Conservation (phyloP, 2,888 invertebrate species). For the Lasioglossum lativentre region DNA sequence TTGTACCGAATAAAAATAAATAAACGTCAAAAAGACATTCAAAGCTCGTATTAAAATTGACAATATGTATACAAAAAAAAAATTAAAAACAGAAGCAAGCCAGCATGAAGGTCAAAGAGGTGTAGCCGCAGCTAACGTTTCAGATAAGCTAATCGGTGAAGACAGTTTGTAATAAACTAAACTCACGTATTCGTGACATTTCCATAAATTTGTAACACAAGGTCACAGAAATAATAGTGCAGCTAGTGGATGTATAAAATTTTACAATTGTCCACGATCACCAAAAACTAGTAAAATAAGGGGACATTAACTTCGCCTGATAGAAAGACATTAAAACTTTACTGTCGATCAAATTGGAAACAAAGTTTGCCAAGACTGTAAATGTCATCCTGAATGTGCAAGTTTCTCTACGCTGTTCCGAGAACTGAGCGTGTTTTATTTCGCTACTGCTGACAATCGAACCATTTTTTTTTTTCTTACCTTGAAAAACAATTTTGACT, state of each 20-base stretch:
- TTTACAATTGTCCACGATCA: not conserved
- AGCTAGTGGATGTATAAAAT: not conserved
- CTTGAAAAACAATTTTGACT: too few relatives aligned
- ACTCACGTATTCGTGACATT: not conserved
- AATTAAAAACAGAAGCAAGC: not conserved
- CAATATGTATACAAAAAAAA: not conserved
- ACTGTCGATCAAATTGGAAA: not conserved
- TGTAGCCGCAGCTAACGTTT: not conserved
- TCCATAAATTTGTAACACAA: not conserved
- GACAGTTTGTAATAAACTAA: not conserved
- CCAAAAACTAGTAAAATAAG: not conserved
- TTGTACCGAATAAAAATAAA: not conserved
- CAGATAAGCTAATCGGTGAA: not conserved
- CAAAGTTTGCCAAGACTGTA: not conserved
- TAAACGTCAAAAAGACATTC: not conserved
- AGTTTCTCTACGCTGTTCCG: too few relatives aligned
- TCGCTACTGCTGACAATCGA: too few relatives aligned
- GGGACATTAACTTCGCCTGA: not conserved
- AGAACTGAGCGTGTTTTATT: too few relatives aligned
- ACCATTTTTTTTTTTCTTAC: too few relatives aligned
- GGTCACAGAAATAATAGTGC: not conserved
- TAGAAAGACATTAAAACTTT: not conserved
- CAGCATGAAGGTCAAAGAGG: not conserved
- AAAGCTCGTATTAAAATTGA: not conserved
- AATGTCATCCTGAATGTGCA: not conserved